phyloP scores from a whole-genome alignment of 1,140 invertebrate genomes.

The Gonatopus flavifemur region DNA sequence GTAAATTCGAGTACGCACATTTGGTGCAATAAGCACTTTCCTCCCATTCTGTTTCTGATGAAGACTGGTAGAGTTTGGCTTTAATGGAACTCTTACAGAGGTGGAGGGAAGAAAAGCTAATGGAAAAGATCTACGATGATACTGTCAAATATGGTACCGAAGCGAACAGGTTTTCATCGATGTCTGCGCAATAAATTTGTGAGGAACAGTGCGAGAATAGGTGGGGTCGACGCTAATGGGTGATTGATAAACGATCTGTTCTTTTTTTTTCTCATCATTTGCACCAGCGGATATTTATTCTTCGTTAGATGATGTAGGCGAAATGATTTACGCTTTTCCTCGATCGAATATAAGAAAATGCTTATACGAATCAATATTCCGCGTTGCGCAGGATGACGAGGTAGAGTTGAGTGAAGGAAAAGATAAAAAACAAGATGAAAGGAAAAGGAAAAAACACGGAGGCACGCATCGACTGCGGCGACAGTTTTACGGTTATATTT shows the following conservation, averaged over 20 bases:
- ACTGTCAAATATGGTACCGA: slow-evolving; percentile 34
- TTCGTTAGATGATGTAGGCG: no score
- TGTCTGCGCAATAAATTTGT: no score
- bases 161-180: slow-evolving; percentile 34
- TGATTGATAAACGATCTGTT: slow-evolving; percentile 39
- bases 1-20: no score
- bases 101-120: slow-evolving; percentile 6
- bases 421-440: no score
- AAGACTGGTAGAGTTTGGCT: no score
- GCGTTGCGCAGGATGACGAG: no score
- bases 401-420: no score
- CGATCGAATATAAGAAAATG: no score
- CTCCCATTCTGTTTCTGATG: no score
- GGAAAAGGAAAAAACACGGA: background rate
- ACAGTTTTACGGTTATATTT: slow-evolving; percentile 35
- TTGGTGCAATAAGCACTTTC: no score
- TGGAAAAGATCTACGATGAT: slow-evolving; percentile 32
- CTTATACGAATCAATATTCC: no score
- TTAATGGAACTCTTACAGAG: slow-evolving; percentile 31
- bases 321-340: no score
- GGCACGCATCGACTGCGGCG: slow-evolving; percentile 6
- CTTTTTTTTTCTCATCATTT: slow-evolving; percentile 34
- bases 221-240: slow-evolving; percentile 31
- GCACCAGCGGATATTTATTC: slow-evolving; percentile 36
- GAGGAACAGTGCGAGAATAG: slow-evolving; percentile 15